A percentile compares a stretch with the other conserved stretches of the same genome.
phyloP scores from a whole-genome alignment of 2,888 invertebrate genomes.

The Gasteruption jaculator region DNA sequence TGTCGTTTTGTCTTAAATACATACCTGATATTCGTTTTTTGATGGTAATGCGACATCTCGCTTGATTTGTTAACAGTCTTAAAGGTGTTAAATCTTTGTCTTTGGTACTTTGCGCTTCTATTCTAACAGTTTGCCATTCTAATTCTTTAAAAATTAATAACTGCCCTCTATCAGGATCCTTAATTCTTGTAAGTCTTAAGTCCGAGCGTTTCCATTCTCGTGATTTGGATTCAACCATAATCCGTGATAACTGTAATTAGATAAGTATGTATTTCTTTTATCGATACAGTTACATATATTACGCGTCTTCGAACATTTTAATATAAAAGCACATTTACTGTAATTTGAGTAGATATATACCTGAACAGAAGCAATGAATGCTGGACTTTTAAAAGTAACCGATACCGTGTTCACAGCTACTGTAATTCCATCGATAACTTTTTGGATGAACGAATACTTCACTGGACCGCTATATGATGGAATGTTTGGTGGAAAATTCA shows the following conservation, averaged over 20 bases:
- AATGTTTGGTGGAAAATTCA: conserved; percentile 57
- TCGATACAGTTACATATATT: conserved; percentile 10
- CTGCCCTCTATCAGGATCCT: conserved; percentile 83
- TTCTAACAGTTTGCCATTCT: conserved; percentile 94
- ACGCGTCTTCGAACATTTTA: conserved; percentile 13
- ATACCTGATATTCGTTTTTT: conserved; percentile 87
- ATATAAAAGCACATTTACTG: conserved; percentile 25
- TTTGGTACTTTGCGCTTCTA: conserved; percentile 85
- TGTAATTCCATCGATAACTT: conserved; percentile 97
- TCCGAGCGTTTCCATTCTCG: conserved; percentile 87
- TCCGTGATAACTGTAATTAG: conserved; percentile 74
- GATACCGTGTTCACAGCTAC: conserved; percentile 92
- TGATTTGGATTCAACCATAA: conserved; percentile 89
- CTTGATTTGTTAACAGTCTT: conserved; percentile 87
- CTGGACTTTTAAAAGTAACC: conserved; percentile 89
- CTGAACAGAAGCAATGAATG: conserved; percentile 94
- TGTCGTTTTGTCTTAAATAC: conserved; percentile 4
- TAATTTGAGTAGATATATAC: conserved; percentile 53
- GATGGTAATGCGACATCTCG: conserved; percentile 90
- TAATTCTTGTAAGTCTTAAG: conserved; percentile 85
- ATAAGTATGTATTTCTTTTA: conserved; percentile 10
- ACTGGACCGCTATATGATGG: conserved; percentile 59
- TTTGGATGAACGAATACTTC: conserved; percentile 83
- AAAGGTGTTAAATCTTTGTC: conserved; percentile 80
- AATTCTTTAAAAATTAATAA: conserved; percentile 95